Evolutionary conservation across 2,113 vertebrate genomes (phyloP).

Genomic region (Leucopsar rothschildi): DNA sequence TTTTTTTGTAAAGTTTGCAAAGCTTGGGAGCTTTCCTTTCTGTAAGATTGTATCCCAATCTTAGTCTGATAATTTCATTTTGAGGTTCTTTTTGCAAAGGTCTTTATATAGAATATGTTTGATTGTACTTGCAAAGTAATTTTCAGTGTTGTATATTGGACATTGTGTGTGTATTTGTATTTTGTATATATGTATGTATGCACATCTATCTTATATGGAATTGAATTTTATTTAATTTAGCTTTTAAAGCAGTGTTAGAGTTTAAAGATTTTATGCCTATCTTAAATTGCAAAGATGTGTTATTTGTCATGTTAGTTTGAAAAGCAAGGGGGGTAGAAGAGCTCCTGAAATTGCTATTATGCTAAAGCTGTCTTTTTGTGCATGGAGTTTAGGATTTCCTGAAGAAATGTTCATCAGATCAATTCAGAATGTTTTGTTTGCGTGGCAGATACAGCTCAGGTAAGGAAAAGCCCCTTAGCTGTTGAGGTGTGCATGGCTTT

Average conservation of each 20-base stretch:
- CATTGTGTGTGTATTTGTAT: not conserved
- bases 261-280: not conserved
- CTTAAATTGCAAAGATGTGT: not conserved
- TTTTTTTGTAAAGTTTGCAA: not conserved
- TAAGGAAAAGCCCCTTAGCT: slow-evolving; percentile 36
- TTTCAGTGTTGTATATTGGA: not conserved
- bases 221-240: not conserved
- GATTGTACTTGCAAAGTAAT: not conserved
- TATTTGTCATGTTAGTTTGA: not conserved
- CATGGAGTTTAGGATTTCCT: slow-evolving; percentile 83
- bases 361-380: not conserved
- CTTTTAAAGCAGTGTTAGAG: not conserved
- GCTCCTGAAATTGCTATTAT: not conserved
- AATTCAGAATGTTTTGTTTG: slow-evolving; percentile 93
- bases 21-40: not conserved
- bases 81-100: not conserved
- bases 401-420: slow-evolving; percentile 77
- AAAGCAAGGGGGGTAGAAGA: not conserved
- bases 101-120: not conserved
- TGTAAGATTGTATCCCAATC: not conserved
- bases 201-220: not conserved
- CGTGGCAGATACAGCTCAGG: slow-evolving; percentile 89
- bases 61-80: not conserved
- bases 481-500: fast-evolving
- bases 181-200: not conserved